Percentiles rank a stretch among this genome's conserved stretches.
Evolutionary conservation across 30 jellyfish, hydroid and myxozoan genomes (phyloP).

Genomic region (Turritopsis dohrnii): DNA sequence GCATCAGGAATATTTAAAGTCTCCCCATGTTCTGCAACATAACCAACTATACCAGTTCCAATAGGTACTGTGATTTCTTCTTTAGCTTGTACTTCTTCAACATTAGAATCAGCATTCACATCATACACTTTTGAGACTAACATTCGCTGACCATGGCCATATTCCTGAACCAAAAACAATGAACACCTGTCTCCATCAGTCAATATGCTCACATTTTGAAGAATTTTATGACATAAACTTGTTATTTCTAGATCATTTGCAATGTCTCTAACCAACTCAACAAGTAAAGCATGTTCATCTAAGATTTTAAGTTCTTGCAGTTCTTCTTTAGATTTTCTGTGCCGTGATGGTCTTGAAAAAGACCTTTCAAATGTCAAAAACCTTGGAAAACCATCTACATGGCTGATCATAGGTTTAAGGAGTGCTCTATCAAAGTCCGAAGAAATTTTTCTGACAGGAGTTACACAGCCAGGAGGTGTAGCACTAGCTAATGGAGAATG

Average conservation of each 20-base stretch:
- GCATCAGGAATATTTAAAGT: conserved; percentile 90
- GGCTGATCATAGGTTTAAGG: conserved; percentile 71
- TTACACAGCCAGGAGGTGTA: conserved; percentile 39
- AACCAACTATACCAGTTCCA: conserved; percentile 94
- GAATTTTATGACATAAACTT: conserved; percentile 74
- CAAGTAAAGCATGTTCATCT: conserved; percentile 82
- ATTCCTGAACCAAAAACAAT: conserved; percentile 74
- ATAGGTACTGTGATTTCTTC: conserved; percentile 78
- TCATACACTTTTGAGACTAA: conserved; percentile 85
- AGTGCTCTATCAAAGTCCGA: conserved; percentile 76
- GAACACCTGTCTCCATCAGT: conserved; percentile 95
- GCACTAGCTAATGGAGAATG: conserved; percentile 43
- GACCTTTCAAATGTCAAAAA: conserved; percentile 86
- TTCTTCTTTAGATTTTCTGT: conserved; percentile 88
- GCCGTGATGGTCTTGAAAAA: conserved; percentile 72
- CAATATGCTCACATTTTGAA: conserved; percentile 79
- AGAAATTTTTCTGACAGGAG: conserved; percentile 74
- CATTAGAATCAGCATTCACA: conserved; percentile 91
- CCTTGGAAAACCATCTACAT: conserved; percentile 79
- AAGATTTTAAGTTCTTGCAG: conserved; percentile 57
- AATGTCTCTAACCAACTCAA: conserved; percentile 80
- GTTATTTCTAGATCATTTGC: conserved; percentile 80
- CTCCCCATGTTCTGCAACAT: conserved; percentile 88
- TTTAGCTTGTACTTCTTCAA: conserved; percentile 66
- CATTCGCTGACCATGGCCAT: conserved; percentile 74